Evolutionary conservation across 1,140 invertebrate genomes (phyloP), one percentile per base, ranked within the genome.

Genomic region (Mycetomoellerius zeteki): DNA sequence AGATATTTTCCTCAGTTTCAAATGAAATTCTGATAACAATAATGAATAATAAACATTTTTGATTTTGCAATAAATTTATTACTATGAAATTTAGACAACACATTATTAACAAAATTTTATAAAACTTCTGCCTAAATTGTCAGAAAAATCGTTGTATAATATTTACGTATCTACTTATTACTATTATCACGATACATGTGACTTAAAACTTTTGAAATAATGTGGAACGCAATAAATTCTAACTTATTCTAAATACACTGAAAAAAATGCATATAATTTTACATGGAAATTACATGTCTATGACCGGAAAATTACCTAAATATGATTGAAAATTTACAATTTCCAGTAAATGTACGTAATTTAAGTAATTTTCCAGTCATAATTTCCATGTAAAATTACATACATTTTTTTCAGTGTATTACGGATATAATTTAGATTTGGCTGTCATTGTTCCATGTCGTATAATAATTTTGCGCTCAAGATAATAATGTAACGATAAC

Each of bases 401-500:
- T n/a, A n/a, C n/a, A n/a, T n/a, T n/a, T n/a, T n/a, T n/a, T n/a
- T n/a, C n/a, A n/a, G n/a, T n/a, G n/a, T n/a, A n/a, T n/a, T 58
- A 73, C 21, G 56, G 16, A 54, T 37, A 24, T 75, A 30, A 84
- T 75, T 84, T 50, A 81, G 16, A 71, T 71, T 56, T 50, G 6
- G 24, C 67, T 58, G 19, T 37, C 19, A 84, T 75, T 75, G 54
- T 64, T 56, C 2, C 21, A 24, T 30, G 54, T 72, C 52, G 33
- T 82, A 58, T 30, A 73, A 85, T 85, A 78, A 78, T 64, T 84
- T 76, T 84, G 50, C 64, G 50, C 62, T n/a, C 24, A 19, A 16
- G 12, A 82, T 82, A 82, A 82, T 73, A 58, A 4, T 73, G 67
- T 82, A 67, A 60, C 27, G 43, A 84, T 84, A 84, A 73, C 27